phyloP scores from a whole-genome alignment of 2,888 invertebrate genomes.

The Harmothoe impar region DNA sequence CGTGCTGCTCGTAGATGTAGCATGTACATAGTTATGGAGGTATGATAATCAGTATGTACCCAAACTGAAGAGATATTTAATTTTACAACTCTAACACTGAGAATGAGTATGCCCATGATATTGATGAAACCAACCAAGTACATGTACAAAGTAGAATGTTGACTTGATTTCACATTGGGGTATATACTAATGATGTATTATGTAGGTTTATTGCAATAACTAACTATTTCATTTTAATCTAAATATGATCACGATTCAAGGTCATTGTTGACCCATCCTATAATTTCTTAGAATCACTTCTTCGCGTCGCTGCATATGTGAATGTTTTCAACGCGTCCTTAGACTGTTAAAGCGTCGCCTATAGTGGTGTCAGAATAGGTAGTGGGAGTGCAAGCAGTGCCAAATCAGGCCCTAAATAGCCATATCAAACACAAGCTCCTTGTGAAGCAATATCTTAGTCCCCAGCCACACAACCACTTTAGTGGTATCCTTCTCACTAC shows the following conservation, averaged over 20 bases:
- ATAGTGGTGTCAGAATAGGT: background rate
- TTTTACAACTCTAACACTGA: background rate
- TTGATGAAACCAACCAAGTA: background rate
- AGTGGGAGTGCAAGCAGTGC: background rate
- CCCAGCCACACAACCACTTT: background rate
- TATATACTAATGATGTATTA: background rate
- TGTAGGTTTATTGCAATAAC: constrained; percentile 1
- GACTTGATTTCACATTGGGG: too few relatives aligned
- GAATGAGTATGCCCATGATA: background rate
- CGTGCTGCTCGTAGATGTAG: background rate
- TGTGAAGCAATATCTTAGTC: constrained; percentile 46
- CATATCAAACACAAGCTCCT: constrained; percentile 43
- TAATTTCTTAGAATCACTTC: background rate
- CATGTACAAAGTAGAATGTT: constrained; percentile 8
- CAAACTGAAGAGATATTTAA: background rate
- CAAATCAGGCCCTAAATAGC: constrained; percentile 4
- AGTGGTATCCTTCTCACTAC: background rate
- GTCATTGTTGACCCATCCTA: background rate
- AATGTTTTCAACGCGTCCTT: background rate
- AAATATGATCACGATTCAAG: background rate
- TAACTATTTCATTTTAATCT: background rate
- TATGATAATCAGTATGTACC: background rate
- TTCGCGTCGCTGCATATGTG: background rate
- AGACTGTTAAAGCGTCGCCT: background rate
- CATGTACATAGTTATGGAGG: constrained; percentile 4